Evolutionary conservation across 1,140 invertebrate species (phyloP).

Genomic region (Notospermus geniculatus): DNA sequence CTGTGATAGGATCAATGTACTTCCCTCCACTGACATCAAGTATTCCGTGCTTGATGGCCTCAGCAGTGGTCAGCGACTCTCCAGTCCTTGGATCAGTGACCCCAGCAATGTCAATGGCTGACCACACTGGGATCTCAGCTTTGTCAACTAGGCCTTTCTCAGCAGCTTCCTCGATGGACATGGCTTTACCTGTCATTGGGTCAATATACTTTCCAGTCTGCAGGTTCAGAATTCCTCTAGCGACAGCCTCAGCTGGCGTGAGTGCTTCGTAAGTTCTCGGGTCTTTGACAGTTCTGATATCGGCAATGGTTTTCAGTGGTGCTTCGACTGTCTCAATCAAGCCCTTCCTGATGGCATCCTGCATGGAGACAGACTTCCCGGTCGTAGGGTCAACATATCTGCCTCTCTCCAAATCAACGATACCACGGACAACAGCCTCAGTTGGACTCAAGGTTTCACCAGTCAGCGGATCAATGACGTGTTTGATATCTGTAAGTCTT

Average conservation of each 20-base stretch:
- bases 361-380: constrained; percentile 71
- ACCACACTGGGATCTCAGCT: constrained; percentile 53
- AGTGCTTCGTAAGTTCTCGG: constrained; percentile 73
- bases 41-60: constrained; percentile 16
- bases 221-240: constrained; percentile 73
- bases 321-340: constrained; percentile 58
- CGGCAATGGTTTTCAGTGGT: constrained; percentile 66
- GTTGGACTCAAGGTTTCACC: constrained; percentile 68
- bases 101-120: constrained; percentile 25
- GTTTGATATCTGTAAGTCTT: constrained; percentile 10
- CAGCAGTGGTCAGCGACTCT: not conserved
- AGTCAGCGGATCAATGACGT: constrained; percentile 59
- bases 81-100: constrained; percentile 21
- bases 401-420: constrained; percentile 73
- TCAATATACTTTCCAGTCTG: constrained; percentile 82
- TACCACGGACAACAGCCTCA: constrained; percentile 79
- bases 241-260: constrained; percentile 71
- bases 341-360: constrained; percentile 79
- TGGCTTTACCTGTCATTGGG: constrained; percentile 65
- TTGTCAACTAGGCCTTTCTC: constrained; percentile 70
- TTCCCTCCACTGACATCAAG: constrained; percentile 31
- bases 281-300: constrained; percentile 84
- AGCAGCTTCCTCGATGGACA: constrained; percentile 74
- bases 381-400: constrained; percentile 69
- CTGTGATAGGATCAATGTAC: constrained; percentile 67